Percentiles rank a stretch among this genome's conserved stretches.
Evolutionary conservation across 2,888 invertebrate species (phyloP).

Genomic region (Xanthorhoe spadicearia): DNA sequence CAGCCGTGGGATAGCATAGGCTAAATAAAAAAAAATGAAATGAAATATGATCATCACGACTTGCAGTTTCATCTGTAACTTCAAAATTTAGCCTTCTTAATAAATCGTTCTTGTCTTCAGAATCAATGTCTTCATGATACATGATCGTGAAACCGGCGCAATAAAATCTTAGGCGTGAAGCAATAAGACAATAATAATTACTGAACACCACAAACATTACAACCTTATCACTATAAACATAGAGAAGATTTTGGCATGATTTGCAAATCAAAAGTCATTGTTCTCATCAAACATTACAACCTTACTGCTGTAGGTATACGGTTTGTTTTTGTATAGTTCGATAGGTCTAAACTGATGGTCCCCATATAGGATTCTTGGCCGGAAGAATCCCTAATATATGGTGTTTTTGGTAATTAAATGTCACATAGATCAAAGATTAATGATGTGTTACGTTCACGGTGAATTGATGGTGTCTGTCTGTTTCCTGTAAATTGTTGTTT

Average conservation of each 20-base stretch:
- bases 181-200: slow-evolving; percentile 83
- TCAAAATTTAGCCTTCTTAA: neutral
- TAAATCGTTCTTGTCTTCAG: slow-evolving; percentile 15
- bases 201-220: slow-evolving; percentile 41
- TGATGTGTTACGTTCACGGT: slow-evolving; percentile 79
- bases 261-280: slow-evolving; percentile 47
- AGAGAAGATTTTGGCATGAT: slow-evolving; percentile 42
- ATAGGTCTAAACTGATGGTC: slow-evolving; percentile 50
- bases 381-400: slow-evolving; percentile 83
- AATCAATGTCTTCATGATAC: slow-evolving; percentile 37
- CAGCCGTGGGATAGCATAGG: too few species aligned
- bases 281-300: slow-evolving; percentile 49
- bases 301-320: neutral
- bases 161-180: slow-evolving; percentile 84
- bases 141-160: slow-evolving; percentile 58
- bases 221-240: slow-evolving; percentile 42
- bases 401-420: slow-evolving; percentile 85
- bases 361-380: slow-evolving; percentile 60
- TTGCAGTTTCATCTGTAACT: too few species aligned
- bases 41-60: too few species aligned
- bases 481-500: slow-evolving; percentile 45
- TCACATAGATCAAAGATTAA: slow-evolving; percentile 84
- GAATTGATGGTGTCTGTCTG: slow-evolving; percentile 53
- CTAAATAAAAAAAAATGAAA: too few species aligned
- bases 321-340: slow-evolving; percentile 9